Conservation (phyloP, 1,140 invertebrate genomes). For the Caenorhabditis briggsae region DNA sequence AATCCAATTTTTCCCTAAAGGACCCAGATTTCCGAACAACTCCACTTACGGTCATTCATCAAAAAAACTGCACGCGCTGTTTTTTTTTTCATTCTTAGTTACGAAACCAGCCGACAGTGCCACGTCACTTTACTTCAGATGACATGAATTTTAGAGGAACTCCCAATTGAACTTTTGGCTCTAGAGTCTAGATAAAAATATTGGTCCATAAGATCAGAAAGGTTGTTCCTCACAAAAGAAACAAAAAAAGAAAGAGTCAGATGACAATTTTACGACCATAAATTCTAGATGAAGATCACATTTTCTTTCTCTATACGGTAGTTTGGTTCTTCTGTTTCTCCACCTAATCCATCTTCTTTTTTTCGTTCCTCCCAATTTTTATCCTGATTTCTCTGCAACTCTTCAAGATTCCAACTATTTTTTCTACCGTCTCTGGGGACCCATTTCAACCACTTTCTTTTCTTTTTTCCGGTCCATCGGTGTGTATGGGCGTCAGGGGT, state of each 20-base stretch:
- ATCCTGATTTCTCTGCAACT: conserved; percentile 53
- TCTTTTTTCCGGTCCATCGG: conserved; percentile 54
- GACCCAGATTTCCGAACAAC: conserved; percentile 19
- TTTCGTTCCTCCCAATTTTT: conserved; percentile 35
- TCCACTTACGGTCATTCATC: conserved; percentile 49
- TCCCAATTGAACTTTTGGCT: not conserved
- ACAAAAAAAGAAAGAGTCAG: not conserved
- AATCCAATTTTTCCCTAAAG: not conserved
- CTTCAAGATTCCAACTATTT: not conserved
- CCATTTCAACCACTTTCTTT: conserved; percentile 48
- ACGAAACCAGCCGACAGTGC: not conserved
- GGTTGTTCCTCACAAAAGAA: not conserved
- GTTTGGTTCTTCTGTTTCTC: conserved; percentile 1
- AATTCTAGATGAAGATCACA: not conserved
- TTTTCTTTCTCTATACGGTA: not conserved
- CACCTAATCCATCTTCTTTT: conserved; percentile 28
- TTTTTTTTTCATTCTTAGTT: not conserved
- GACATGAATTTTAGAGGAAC: not conserved
- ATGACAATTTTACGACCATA: conserved; percentile 5
- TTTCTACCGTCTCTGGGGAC: conserved; percentile 23
- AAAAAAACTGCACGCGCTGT: not conserved
- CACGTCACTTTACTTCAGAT: not conserved
- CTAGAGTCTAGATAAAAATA: not conserved
- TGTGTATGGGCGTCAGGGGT: conserved; percentile 2
- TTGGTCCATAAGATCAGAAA: not conserved